A percentile compares a stretch with the other conserved stretches of the same genome.
Conservation (phyloP, 2,113 vertebrate species). For the Brachyhypopomus gauderio region DNA sequence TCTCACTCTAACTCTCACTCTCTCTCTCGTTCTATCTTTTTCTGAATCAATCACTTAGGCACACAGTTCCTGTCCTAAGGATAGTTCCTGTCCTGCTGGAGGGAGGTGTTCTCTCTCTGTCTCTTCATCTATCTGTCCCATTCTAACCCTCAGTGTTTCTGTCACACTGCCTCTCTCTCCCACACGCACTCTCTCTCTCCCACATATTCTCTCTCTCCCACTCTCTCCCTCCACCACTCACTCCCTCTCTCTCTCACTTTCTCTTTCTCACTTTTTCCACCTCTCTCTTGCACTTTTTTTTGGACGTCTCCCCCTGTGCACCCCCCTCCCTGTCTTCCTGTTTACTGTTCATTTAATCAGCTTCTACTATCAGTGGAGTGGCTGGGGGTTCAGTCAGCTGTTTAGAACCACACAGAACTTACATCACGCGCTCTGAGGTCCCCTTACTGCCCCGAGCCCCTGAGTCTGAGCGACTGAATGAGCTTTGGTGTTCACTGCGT, state of each 20-base stretch:
- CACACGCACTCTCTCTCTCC: constrained; percentile 38
- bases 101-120: constrained; percentile 16
- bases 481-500: too few relatives aligned
- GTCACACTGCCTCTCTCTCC: neutral
- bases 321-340: too few relatives aligned
- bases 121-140: constrained; percentile 41
- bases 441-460: too few relatives aligned
- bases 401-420: too few relatives aligned
- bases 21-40: constrained; percentile 16
- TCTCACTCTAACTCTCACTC: constrained; percentile 48
- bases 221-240: constrained; percentile 44
- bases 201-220: constrained; percentile 45
- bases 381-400: too few relatives aligned
- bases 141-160: constrained; percentile 43
- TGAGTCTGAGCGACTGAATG: too few relatives aligned
- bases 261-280: constrained; percentile 47
- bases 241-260: constrained; percentile 35
- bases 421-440: too few relatives aligned
- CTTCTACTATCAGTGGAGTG: too few relatives aligned
- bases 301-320: neutral
- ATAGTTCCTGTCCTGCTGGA: too few relatives aligned
- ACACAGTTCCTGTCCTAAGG: too few relatives aligned
- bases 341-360: too few relatives aligned
- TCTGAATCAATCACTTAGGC: neutral
- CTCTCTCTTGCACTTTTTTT: constrained; percentile 26